Conservation (phyloP, 2,113 vertebrate genomes). For the Anolis sagrei region DNA sequence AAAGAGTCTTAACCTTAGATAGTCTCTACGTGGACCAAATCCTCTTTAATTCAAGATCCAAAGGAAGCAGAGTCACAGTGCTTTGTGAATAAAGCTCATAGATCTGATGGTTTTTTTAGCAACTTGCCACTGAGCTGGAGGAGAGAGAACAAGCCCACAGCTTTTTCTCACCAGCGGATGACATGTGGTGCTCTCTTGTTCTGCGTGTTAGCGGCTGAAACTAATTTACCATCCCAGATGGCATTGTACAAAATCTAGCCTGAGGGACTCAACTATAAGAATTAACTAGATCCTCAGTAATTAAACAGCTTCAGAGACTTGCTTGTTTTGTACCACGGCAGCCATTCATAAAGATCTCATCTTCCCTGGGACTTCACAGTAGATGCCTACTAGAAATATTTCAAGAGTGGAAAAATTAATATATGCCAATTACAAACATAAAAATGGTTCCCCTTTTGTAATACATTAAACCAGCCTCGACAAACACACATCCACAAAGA, state of each 20-base stretch:
- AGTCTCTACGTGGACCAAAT: background rate
- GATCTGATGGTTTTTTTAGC: background rate
- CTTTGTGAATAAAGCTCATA: background rate
- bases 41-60: slow-evolving; percentile 1
- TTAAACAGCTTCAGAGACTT: slow-evolving; percentile 13
- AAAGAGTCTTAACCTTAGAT: background rate
- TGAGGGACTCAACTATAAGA: slow-evolving; percentile 24
- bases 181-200: background rate
- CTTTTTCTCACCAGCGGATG: slow-evolving; percentile 7
- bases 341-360: slow-evolving; percentile 17
- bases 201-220: background rate
- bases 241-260: slow-evolving; percentile 24
- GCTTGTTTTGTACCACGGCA: slow-evolving; percentile 18
- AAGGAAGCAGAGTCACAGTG: rapidly evolving
- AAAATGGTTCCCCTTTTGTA: background rate
- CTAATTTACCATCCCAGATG: slow-evolving; percentile 6
- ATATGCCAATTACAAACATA: background rate
- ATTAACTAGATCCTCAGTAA: slow-evolving; percentile 34
- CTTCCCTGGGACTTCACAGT: background rate
- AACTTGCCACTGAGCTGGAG: background rate
- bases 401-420: background rate
- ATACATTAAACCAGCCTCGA: background rate
- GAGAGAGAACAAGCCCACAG: background rate
- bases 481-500: background rate
- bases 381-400: background rate